Evolutionary conservation across 2,797 vertebrate genomes (phyloP).

Genomic region (Octomys mimax): DNA sequence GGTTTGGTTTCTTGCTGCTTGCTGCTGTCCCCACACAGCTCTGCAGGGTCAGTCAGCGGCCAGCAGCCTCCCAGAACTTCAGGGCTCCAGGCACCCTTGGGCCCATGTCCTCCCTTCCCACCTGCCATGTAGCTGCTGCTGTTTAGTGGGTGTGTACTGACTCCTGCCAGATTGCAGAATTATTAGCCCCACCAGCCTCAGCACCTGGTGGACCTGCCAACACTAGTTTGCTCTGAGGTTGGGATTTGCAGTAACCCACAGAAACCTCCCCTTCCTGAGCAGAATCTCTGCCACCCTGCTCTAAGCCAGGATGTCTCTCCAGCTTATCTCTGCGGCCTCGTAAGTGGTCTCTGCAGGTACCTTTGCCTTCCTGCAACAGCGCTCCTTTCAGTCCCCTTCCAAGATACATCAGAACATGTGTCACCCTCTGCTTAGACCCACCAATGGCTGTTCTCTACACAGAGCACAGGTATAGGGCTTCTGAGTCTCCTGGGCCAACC

Average conservation of each 20-base stretch:
- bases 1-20: not conserved
- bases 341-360: not conserved
- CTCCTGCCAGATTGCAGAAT: not conserved
- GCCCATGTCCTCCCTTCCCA: not conserved
- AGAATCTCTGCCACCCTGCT: accelerated
- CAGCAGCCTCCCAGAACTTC: not conserved
- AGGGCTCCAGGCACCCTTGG: not conserved
- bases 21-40: not conserved
- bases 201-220: not conserved
- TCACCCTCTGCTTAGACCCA: too few relatives aligned
- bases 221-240: not conserved
- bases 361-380: not conserved
- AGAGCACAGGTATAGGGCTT: not conserved
- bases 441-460: not conserved
- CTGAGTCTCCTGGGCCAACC: not conserved
- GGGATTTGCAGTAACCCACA: not conserved
- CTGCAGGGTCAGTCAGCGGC: not conserved
- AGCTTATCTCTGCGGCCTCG: not conserved
- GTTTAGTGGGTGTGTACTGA: accelerated
- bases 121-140: too few relatives aligned
- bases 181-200: not conserved
- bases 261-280: slow-evolving; percentile 30
- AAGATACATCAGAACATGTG: not conserved
- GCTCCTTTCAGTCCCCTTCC: not conserved
- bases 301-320: not conserved